Base-by-base conservation (phyloP, 2,797 vertebrate genomes). In the Serranus cabrilla region DNA sequence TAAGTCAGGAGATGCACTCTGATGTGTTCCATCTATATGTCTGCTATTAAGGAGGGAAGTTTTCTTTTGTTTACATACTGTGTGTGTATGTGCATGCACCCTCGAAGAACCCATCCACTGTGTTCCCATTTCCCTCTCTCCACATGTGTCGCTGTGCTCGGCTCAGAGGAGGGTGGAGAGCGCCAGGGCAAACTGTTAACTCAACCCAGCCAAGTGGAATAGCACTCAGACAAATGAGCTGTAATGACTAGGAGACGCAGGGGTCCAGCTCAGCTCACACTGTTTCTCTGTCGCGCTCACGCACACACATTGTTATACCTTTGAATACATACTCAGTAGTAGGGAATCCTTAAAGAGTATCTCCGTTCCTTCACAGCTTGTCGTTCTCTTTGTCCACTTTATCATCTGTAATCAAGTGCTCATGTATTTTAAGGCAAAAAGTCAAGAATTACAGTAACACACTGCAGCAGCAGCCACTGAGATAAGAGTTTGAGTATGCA, bases 161-260 rank as follows among this genome's bases (percentile, higher is more conserved):
- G 75, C 82, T 80, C 78, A 21, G 78, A 83, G 80, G 79, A 85
- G 86, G 84, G 37, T 63, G 81, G 72, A 78, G 85, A 89, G 85
- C 55, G 69, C 86, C 71, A 51, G 85, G 83, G 75, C 88, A 91
- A 94, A 93, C 89, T 87, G 93, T 91, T 90, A 92, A 89, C 85
- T 89, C 89, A 89, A 82, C 87, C 86, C 89, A 92, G 90, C 87
- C 90, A 87, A 92, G 91, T 92, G 90, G 84, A 91, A 92, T 91
- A 89, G 84, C 87, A 89, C 90, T 92, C 91, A 92, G 89, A 93
- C 90, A 93, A 94, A 94, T 92, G 88, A 91, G 89, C 90, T 89
- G 83, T 91, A 93, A 93, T 92, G 91, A 91, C 78, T 81, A 59
- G 71, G 81, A 91, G 85, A 90, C 78, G 49, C 88, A 81, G 88